A percentile compares a stretch with the other conserved stretches of the same genome.
Conservation (phyloP, 2,797 vertebrate genomes). For the Eulemur coronatus region DNA sequence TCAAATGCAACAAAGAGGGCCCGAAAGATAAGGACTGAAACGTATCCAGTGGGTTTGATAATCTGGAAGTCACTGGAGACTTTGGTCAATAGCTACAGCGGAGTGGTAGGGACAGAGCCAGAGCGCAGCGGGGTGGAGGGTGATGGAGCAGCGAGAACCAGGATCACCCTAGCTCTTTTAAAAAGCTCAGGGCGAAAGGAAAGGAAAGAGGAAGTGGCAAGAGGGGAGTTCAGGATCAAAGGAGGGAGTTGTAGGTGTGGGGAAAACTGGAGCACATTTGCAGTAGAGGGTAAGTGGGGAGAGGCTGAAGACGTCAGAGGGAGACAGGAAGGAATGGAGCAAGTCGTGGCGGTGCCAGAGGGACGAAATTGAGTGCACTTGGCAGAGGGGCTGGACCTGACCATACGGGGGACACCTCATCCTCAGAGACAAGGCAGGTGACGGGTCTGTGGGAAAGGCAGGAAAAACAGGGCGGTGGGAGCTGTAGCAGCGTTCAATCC, state of each 20-base stretch:
- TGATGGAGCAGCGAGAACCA: fast-evolving
- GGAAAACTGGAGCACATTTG: not conserved
- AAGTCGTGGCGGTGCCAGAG: not conserved
- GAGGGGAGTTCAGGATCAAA: not conserved
- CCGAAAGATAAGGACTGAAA: not conserved
- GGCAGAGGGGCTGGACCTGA: not conserved
- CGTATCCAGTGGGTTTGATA: not conserved
- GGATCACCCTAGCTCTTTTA: not conserved
- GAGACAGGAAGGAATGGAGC: not conserved
- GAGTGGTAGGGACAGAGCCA: not conserved
- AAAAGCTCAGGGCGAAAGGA: not conserved
- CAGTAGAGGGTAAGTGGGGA: not conserved
- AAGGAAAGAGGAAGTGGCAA: not conserved
- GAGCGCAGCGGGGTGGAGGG: fast-evolving
- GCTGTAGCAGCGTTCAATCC: not conserved
- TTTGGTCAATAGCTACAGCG: not conserved
- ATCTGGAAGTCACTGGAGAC: not conserved
- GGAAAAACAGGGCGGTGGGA: not conserved
- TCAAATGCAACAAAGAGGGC: too few relatives aligned
- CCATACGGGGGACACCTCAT: not conserved
- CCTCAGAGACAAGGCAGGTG: not conserved
- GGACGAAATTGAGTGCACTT: fast-evolving
- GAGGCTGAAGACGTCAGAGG: not conserved
- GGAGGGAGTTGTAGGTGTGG: not conserved
- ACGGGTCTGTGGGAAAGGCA: not conserved